A percentile compares a stretch with the other conserved stretches of the same genome.
These are phyloP conservation scores for Nansenia antarctica DNA, from an alignment of 2,113 vertebrate species.

Conservation along the genomic window DNA sequence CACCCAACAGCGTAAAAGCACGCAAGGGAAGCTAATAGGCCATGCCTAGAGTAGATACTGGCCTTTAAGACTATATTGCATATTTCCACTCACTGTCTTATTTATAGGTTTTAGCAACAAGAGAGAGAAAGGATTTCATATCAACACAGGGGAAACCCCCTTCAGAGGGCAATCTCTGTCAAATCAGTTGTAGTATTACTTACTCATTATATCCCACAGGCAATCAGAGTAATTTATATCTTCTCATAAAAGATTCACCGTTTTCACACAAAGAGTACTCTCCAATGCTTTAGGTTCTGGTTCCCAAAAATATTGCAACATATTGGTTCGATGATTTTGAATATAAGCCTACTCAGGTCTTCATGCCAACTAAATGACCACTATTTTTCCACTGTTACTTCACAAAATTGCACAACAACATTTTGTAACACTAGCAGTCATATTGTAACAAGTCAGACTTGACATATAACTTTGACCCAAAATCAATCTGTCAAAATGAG, in stretches of 20 bases:
- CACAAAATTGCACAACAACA: not conserved
- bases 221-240: not conserved
- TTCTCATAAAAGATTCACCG: not conserved
- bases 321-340: not conserved
- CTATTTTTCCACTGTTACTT: not conserved
- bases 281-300: not conserved
- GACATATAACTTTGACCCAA: too few species aligned
- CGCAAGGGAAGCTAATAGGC: not conserved
- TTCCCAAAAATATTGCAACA: not conserved
- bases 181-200: not conserved
- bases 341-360: not conserved
- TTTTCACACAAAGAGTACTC: not conserved
- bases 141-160: not conserved
- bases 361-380: not conserved
- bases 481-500: not conserved
- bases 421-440: too few species aligned
- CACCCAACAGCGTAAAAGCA: not conserved
- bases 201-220: not conserved
- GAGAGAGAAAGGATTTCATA: not conserved
- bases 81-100: conserved; percentile 1
- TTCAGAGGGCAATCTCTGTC: not conserved
- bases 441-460: too few species aligned
- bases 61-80: not conserved
- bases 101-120: not conserved
- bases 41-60: not conserved